These are phyloP conservation scores for Acanthis flammea DNA, from an alignment of 2,797 vertebrate species.

Conservation along the genomic window DNA sequence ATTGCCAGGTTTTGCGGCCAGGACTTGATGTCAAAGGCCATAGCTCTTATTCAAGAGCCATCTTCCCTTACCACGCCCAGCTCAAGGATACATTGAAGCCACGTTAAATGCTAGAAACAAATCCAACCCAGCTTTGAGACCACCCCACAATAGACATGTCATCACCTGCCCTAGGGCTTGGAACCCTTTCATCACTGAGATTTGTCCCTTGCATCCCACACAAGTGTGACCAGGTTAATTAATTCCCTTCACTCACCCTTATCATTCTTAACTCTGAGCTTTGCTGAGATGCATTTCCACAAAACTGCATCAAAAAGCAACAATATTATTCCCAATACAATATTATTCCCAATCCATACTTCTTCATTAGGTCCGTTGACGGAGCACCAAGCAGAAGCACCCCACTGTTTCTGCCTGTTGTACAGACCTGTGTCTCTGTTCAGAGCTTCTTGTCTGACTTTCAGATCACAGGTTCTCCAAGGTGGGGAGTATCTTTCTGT, in stretches of 20 bases:
- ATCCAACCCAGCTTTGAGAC: not conserved
- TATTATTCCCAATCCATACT: not conserved
- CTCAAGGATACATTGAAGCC: not conserved
- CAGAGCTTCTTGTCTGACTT: not conserved
- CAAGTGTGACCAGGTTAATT: not conserved
- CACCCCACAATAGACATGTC: not conserved
- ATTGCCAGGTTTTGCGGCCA: not conserved
- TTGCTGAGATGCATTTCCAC: not conserved
- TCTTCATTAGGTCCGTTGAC: not conserved
- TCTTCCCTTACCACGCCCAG: not conserved
- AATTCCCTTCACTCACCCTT: not conserved
- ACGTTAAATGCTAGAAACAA: not conserved
- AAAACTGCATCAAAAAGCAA: not conserved
- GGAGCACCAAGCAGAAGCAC: accelerated
- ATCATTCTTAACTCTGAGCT: not conserved
- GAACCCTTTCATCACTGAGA: not conserved
- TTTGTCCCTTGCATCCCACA: accelerated
- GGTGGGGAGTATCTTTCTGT: not conserved
- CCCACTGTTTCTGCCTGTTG: not conserved
- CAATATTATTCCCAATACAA: not conserved
- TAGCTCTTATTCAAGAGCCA: not conserved
- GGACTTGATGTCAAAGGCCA: not conserved
- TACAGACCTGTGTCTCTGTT: not conserved
- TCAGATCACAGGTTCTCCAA: not conserved
- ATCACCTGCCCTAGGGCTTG: not conserved